Conservation (phyloP, 2,888 invertebrate genomes). For the Gandaritis pyraliata region DNA sequence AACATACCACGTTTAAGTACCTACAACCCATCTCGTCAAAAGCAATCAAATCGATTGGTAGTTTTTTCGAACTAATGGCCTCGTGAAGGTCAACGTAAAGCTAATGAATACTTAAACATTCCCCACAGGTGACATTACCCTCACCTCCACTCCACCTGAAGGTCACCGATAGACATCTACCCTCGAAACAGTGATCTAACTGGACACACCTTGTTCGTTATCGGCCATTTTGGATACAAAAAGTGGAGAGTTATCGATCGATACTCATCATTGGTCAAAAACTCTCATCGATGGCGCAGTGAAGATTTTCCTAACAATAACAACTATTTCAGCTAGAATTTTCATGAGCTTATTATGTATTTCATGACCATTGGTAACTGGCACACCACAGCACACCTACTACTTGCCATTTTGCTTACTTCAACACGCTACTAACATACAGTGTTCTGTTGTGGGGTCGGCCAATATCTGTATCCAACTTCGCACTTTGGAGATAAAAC, state of each 20-base stretch:
- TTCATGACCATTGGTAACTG: too few species aligned
- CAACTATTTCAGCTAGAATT: too few species aligned
- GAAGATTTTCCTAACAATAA: too few species aligned
- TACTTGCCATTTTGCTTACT: too few species aligned
- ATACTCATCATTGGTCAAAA: too few species aligned
- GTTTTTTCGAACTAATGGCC: slow-evolving; percentile 7
- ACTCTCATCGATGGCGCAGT: too few species aligned
- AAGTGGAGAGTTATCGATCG: background rate
- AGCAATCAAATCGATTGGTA: background rate
- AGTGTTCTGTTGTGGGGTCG: too few species aligned
- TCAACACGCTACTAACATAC: background rate
- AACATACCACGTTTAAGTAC: too few species aligned
- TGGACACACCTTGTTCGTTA: slow-evolving; percentile 8
- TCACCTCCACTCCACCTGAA: slow-evolving; percentile 19
- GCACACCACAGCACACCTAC: too few species aligned
- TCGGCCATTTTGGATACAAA: background rate
- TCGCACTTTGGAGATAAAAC: too few species aligned
- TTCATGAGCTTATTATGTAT: too few species aligned
- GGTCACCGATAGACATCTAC: slow-evolving; percentile 24
- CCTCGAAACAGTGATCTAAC: slow-evolving; percentile 1
- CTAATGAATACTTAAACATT: slow-evolving; percentile 21
- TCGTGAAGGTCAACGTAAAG: slow-evolving; percentile 30
- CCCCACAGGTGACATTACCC: slow-evolving; percentile 25
- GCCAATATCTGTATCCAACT: too few species aligned
- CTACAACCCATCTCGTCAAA: background rate